Evolutionary conservation across 2,113 vertebrate genomes (phyloP).

Genomic region (Strix aluco): DNA sequence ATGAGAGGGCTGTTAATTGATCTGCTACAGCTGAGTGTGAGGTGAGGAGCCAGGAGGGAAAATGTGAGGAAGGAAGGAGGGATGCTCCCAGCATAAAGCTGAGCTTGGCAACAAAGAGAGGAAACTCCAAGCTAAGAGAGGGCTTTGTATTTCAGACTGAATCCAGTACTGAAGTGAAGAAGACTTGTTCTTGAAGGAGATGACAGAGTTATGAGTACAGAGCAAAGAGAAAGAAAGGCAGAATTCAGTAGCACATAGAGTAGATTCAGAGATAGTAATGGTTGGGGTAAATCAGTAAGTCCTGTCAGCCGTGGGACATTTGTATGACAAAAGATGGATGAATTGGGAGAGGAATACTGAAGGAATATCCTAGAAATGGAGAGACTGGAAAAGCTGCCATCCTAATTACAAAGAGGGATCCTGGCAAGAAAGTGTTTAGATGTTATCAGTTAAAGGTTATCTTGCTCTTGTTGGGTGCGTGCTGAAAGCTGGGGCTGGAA

Average conservation of each 20-base stretch:
- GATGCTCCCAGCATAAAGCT: neutral
- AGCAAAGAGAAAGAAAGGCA: neutral
- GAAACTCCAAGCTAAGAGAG: neutral
- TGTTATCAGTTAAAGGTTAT: neutral
- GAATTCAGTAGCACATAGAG: neutral
- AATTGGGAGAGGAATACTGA: neutral
- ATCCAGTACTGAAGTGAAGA: neutral
- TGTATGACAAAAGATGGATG: neutral
- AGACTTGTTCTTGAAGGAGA: neutral
- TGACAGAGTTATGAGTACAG: neutral
- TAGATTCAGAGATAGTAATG: neutral
- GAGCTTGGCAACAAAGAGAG: neutral
- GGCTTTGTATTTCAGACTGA: neutral
- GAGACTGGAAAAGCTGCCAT: neutral
- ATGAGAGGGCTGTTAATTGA: neutral
- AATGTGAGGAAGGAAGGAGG: neutral
- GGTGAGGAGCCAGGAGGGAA: neutral
- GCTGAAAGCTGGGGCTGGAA: constrained; percentile 6
- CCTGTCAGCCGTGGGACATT: neutral
- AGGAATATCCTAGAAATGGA: neutral
- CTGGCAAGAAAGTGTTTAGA: neutral
- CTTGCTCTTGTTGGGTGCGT: neutral
- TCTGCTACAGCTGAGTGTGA: neutral
- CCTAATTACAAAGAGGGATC: neutral
- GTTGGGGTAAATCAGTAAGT: neutral